phyloP scores from a whole-genome alignment of 2,797 vertebrate species.

The Lacerta agilis region DNA sequence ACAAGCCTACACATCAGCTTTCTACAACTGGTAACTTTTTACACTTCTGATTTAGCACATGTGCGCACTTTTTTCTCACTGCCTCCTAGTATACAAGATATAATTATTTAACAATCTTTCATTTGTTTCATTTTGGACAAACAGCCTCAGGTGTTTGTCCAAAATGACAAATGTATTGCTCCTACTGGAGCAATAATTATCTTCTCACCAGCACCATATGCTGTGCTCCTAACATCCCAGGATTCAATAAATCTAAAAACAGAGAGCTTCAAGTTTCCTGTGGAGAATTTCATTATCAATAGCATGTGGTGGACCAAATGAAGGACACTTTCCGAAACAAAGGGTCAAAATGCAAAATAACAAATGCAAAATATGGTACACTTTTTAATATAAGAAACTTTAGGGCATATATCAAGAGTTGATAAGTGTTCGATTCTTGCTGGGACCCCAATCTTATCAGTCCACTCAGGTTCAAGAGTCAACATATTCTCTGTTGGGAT shows the following conservation, averaged over 20 bases:
- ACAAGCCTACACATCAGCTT: not conserved
- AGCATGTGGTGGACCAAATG: conserved; percentile 61
- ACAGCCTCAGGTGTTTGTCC: conserved; percentile 46
- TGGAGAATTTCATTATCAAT: conserved; percentile 59
- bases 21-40: not conserved
- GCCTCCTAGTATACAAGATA: conserved; percentile 8
- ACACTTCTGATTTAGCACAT: conserved; percentile 12
- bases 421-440: not conserved
- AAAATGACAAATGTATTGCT: too few relatives aligned
- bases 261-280: conserved; percentile 66
- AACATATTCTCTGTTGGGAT: not conserved
- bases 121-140: conserved; percentile 40
- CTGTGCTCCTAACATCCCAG: conserved; percentile 56
- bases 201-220: conserved; percentile 68
- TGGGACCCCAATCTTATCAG: not conserved
- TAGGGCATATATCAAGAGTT: not conserved
- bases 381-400: not conserved
- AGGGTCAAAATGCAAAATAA: conserved; percentile 55
- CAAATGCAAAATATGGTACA: conserved; percentile 24
- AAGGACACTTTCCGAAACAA: conserved; percentile 66
- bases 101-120: conserved; percentile 43
- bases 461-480: not conserved
- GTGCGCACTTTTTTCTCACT: not conserved
- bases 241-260: conserved; percentile 57
- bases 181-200: conserved; percentile 66